Conservation (phyloP, 1,140 invertebrate genomes). For the Vollenhovia emeryi region DNA sequence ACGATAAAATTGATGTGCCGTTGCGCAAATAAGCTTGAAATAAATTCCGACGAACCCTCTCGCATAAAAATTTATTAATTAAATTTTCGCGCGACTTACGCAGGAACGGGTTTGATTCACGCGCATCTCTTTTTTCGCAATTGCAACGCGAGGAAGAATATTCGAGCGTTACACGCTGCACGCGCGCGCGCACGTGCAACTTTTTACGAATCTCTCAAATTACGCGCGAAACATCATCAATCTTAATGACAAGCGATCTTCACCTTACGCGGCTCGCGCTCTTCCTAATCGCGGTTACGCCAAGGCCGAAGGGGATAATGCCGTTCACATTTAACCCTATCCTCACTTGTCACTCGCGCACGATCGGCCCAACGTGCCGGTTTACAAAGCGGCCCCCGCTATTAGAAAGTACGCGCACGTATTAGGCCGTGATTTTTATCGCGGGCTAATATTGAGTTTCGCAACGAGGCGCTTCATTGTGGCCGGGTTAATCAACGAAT, state of each 20-base stretch:
- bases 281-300: constrained; percentile 48
- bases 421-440: constrained; percentile 55
- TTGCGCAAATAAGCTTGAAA: neutral
- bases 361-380: constrained; percentile 44
- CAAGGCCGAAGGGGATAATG: constrained; percentile 58
- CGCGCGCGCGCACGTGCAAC: neutral
- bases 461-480: constrained; percentile 53
- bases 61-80: constrained; percentile 1
- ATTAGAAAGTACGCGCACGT: constrained; percentile 56
- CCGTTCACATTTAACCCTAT: constrained; percentile 61
- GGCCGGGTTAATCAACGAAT: constrained; percentile 51
- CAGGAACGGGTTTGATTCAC: neutral
- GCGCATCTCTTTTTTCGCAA: neutral
- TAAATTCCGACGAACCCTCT: neutral
- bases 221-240: constrained; percentile 45
- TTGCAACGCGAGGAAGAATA: neutral
- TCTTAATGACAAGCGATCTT: constrained; percentile 60
- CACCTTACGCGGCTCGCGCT: constrained; percentile 54
- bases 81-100: constrained; percentile 9
- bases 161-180: neutral
- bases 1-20: neutral
- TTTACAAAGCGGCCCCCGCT: constrained; percentile 45
- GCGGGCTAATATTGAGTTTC: constrained; percentile 47
- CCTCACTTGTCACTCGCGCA: constrained; percentile 55
- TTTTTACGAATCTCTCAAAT: constrained; percentile 43